Percentiles rank a stretch among this genome's conserved stretches.
Conservation (phyloP, 2,888 invertebrate genomes). For the Rosalia funebris region DNA sequence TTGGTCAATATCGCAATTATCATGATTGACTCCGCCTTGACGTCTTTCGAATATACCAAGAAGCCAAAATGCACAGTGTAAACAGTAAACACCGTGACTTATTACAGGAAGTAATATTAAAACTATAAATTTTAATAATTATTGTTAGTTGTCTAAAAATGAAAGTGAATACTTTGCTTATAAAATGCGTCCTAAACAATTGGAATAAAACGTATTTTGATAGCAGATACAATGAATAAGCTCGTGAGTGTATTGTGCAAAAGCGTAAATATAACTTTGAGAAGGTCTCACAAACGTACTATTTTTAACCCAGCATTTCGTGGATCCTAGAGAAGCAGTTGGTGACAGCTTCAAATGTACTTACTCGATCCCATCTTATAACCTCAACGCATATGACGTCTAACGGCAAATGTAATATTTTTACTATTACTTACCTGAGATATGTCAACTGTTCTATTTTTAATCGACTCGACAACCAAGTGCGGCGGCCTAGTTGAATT, state of each 20-base stretch:
- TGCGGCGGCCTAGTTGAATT: conserved; percentile 65
- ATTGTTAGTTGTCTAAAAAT: too few relatives aligned
- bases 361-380: neutral
- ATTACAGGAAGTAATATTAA: too few relatives aligned
- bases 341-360: conserved; percentile 32
- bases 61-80: too few relatives aligned
- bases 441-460: conserved; percentile 54
- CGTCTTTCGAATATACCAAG: too few relatives aligned
- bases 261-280: conserved; percentile 37
- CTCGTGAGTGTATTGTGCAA: conserved; percentile 29
- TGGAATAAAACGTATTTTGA: too few relatives aligned
- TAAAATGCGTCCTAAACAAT: too few relatives aligned
- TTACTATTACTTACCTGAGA: conserved; percentile 49
- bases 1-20: too few relatives aligned
- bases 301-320: conserved; percentile 34
- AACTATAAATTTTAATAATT: too few relatives aligned
- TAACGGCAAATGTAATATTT: neutral
- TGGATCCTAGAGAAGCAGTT: conserved; percentile 28
- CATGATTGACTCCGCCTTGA: too few relatives aligned
- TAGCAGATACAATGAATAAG: conserved; percentile 12
- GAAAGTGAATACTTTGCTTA: too few relatives aligned
- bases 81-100: too few relatives aligned
- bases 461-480: conserved; percentile 62
- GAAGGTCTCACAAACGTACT: conserved; percentile 30
- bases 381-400: neutral